These are phyloP conservation scores for Rhagium mordax DNA, from an alignment of 2,888 invertebrate genomes.

Conservation along the genomic window DNA sequence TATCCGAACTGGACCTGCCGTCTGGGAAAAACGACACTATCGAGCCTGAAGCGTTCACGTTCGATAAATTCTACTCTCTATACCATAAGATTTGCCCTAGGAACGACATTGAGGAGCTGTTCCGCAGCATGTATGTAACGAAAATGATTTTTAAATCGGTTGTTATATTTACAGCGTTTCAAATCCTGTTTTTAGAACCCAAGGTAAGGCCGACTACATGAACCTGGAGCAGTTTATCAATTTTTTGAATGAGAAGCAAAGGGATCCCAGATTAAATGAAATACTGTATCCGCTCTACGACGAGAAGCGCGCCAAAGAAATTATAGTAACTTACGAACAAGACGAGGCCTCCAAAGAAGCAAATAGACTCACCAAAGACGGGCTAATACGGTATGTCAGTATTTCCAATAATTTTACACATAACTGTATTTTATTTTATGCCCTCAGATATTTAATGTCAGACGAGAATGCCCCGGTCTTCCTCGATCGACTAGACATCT, in stretches of 20 bases:
- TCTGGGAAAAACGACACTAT: constrained; percentile 97
- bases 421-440: constrained; percentile 16
- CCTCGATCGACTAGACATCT: constrained; percentile 96
- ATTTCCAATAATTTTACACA: neutral
- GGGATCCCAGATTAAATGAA: constrained; percentile 98
- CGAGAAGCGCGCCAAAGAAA: constrained; percentile 92
- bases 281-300: constrained; percentile 98
- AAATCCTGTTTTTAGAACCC: constrained; percentile 77
- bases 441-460: constrained; percentile 90
- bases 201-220: constrained; percentile 91
- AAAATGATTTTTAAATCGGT: neutral
- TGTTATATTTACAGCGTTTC: neutral
- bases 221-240: constrained; percentile 90
- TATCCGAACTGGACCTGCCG: constrained; percentile 94
- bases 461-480: constrained; percentile 99
- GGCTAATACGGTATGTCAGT: constrained; percentile 87
- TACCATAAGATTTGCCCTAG: constrained; percentile 99
- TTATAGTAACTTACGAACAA: constrained; percentile 94
- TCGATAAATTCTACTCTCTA: constrained; percentile 98
- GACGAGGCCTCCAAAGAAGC: constrained; percentile 81
- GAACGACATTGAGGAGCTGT: constrained; percentile 98
- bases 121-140: constrained; percentile 90
- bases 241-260: constrained; percentile 97
- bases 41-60: constrained; percentile 95
- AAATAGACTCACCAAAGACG: constrained; percentile 92